Conservation (phyloP, 2,888 invertebrate genomes). For the Colletes collaris region DNA sequence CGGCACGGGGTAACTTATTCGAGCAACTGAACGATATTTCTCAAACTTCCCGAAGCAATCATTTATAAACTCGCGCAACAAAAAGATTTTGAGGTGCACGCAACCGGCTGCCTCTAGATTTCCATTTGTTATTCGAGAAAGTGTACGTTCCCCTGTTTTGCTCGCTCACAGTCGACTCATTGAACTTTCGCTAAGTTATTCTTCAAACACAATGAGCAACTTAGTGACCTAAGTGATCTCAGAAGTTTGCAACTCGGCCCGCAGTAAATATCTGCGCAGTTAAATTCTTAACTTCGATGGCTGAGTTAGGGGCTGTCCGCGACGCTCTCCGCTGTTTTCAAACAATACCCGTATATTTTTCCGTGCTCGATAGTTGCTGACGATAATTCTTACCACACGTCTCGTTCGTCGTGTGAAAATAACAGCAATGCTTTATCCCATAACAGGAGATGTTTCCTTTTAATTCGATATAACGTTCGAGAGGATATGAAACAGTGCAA, state of each 20-base stretch:
- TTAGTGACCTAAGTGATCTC: constrained; percentile 62
- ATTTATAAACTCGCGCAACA: constrained; percentile 11
- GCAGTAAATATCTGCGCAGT: constrained; percentile 55
- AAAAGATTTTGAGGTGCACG: constrained; percentile 6
- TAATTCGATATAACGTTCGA: no score
- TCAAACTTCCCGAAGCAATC: constrained; percentile 6
- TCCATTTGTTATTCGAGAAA: constrained; percentile 21
- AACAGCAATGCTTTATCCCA: background rate
- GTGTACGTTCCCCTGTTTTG: constrained; percentile 15
- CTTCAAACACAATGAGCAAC: constrained; percentile 61
- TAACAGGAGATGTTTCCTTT: background rate
- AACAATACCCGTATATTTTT: background rate
- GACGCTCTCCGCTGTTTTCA: constrained; percentile 5
- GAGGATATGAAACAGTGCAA: no score
- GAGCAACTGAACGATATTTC: constrained; percentile 17
- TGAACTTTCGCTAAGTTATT: constrained; percentile 57
- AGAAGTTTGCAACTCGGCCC: constrained; percentile 49
- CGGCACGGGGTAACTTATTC: background rate
- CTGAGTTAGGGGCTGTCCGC: constrained; percentile 29
- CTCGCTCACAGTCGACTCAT: constrained; percentile 50
- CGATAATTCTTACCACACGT: background rate
- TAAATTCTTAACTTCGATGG: constrained; percentile 49
- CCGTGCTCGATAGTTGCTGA: background rate
- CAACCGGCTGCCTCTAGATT: constrained; percentile 7
- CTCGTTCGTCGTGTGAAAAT: background rate